Evolutionary conservation across 2,797 vertebrate species (phyloP).

Genomic region (Eulemur rubriventer): DNA sequence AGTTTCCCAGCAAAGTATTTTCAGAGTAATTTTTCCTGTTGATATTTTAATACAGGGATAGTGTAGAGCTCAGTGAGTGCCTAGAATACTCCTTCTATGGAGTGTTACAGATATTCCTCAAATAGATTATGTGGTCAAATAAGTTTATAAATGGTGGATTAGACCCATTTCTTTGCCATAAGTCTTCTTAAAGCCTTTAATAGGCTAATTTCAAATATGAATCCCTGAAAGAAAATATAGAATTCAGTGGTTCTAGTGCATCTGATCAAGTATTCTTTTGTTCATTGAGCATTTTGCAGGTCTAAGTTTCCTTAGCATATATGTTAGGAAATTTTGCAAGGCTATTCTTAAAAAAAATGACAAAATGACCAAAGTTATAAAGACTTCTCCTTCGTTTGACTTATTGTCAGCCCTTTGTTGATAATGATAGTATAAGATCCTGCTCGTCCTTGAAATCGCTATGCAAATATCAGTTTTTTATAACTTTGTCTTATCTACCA

Average conservation of each 20-base stretch:
- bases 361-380: background rate
- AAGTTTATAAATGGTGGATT: slow-evolving; percentile 26
- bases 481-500: background rate
- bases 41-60: background rate
- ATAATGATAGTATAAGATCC: background rate
- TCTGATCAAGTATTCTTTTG: background rate
- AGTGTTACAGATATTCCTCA: background rate
- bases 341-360: background rate
- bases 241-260: background rate
- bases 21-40: background rate
- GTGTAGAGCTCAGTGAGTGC: background rate
- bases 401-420: background rate
- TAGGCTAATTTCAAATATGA: background rate
- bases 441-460: background rate
- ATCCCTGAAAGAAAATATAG: background rate
- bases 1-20: background rate
- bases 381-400: background rate
- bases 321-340: background rate
- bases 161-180: slow-evolving; percentile 8
- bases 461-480: background rate
- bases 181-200: background rate
- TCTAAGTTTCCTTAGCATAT: background rate
- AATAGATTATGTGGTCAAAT: slow-evolving; percentile 20
- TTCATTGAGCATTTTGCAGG: background rate
- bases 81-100: background rate